Conservation (phyloP, 1,140 invertebrate species). For the Ephestia elutella region DNA sequence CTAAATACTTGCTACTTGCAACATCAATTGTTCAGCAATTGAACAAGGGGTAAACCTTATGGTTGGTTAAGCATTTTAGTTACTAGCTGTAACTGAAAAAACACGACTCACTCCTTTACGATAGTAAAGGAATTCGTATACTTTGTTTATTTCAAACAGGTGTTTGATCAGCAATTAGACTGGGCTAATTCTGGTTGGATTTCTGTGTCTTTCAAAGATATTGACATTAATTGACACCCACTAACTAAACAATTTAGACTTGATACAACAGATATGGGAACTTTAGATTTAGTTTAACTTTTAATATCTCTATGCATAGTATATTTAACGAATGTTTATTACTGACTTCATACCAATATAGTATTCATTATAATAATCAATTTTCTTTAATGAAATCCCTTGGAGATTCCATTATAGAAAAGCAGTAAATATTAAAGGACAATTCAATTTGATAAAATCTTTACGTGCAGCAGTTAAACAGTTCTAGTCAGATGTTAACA, state of each 20-base stretch:
- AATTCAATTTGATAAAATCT: not conserved
- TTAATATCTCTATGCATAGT: not conserved
- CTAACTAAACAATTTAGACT: no score
- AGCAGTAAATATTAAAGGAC: not conserved
- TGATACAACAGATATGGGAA: not conserved
- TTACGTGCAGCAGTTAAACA: not conserved
- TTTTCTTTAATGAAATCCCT: not conserved
- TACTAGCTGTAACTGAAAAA: no score
- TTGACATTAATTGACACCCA: no score
- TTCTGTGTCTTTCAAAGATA: not conserved
- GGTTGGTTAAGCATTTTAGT: no score
- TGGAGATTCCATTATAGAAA: not conserved
- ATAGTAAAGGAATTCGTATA: not conserved
- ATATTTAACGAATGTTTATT: not conserved
- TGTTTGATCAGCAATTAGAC: not conserved
- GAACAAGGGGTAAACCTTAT: no score
- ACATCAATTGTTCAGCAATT: no score
- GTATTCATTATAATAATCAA: not conserved
- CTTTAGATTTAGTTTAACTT: not conserved
- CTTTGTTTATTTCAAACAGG: not conserved
- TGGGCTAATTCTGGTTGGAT: not conserved
- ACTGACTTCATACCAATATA: not conserved
- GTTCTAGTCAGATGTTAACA: conserved; percentile 18
- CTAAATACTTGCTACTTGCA: not conserved
- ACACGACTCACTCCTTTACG: not conserved